phyloP scores from a whole-genome alignment of 2,888 invertebrate species.

The Ashinkailepas kermadecensis region DNA sequence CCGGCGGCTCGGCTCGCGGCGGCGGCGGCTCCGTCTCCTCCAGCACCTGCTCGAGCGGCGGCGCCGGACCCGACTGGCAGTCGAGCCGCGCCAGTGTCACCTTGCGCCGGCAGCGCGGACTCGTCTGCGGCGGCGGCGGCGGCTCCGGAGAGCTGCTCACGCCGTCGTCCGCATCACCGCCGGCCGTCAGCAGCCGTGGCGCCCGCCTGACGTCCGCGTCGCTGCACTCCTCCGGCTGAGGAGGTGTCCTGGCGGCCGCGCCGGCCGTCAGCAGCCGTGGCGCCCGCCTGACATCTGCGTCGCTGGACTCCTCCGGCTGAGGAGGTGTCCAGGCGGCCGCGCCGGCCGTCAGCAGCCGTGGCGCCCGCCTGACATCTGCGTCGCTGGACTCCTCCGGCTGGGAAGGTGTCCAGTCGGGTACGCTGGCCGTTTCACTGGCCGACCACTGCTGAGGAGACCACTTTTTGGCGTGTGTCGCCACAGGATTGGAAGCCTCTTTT shows the following conservation, averaged over 20 bases:
- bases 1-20: not conserved
- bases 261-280: not conserved
- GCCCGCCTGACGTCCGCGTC: not conserved
- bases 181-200: not conserved
- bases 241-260: not conserved
- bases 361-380: not conserved
- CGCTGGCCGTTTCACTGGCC: not conserved
- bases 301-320: slow-evolving; percentile 2
- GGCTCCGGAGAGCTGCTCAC: slow-evolving; percentile 6
- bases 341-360: not conserved
- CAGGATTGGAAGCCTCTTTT: no score
- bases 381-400: slow-evolving; percentile 11
- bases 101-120: slow-evolving; percentile 7
- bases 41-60: not conserved
- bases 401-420: no score
- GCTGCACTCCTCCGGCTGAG: not conserved
- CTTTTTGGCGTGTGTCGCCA: no score
- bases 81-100: not conserved
- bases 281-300: not conserved
- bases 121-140: not conserved
- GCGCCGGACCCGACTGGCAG: not conserved
- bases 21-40: not conserved
- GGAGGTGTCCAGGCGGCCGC: not conserved
- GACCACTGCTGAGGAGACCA: no score
- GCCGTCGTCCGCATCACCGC: slow-evolving; percentile 18